Evolutionary conservation across 2,797 vertebrate species (phyloP).

Genomic region (Acanthurus tractus): DNA sequence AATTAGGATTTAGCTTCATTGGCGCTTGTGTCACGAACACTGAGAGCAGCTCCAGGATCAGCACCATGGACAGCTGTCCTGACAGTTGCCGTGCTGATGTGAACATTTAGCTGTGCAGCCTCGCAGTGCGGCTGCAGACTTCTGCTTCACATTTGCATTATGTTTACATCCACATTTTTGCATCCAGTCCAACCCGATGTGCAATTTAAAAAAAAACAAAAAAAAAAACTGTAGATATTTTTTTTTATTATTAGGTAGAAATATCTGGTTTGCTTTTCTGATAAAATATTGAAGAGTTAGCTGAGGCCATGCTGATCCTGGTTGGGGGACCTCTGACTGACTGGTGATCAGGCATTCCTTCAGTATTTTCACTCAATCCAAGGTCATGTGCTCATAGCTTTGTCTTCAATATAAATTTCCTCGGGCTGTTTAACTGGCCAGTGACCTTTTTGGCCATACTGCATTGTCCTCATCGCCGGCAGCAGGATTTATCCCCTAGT

Average conservation of each 20-base stretch:
- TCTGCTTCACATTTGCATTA: not conserved
- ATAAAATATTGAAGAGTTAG: not conserved
- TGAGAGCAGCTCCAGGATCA: not conserved
- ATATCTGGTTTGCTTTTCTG: not conserved
- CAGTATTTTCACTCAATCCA: constrained; percentile 32
- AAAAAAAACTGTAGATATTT: not conserved
- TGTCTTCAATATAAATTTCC: constrained; percentile 35
- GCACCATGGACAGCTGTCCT: not conserved
- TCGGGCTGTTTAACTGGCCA: constrained; percentile 64
- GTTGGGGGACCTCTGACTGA: constrained; percentile 3
- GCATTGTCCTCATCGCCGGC: constrained; percentile 47
- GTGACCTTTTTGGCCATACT: constrained; percentile 58
- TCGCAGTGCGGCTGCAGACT: not conserved
- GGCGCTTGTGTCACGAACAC: not conserved
- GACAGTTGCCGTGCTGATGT: not conserved
- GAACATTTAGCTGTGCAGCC: constrained; percentile 4
- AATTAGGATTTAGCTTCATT: too few species aligned
- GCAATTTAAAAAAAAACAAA: too few species aligned
- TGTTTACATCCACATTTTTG: not conserved
- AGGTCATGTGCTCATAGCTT: constrained; percentile 38
- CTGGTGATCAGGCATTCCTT: constrained; percentile 3
- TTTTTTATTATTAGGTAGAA: not conserved
- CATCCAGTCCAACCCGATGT: too few species aligned
- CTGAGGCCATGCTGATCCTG: not conserved
- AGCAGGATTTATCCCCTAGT: constrained; percentile 52